Conservation (phyloP, 2,113 vertebrate genomes). For the Gorsachius goisagi region DNA sequence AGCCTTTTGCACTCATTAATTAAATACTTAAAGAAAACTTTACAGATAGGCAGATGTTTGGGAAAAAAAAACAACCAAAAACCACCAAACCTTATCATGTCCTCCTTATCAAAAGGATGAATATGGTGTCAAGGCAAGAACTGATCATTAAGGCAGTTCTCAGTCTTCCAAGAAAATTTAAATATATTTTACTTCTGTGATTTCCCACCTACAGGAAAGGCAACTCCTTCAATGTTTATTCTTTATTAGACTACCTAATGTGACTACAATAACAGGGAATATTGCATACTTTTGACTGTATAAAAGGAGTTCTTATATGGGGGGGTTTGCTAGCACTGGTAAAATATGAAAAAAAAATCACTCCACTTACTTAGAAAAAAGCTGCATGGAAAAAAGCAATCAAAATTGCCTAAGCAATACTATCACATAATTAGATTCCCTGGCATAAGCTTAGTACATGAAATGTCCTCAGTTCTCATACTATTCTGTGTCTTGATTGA, state of each 20-base stretch:
- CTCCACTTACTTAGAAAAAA: not conserved
- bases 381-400: not conserved
- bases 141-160: not conserved
- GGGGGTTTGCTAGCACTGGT: not conserved
- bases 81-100: not conserved
- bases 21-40: not conserved
- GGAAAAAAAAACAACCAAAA: not conserved
- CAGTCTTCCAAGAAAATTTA: not conserved
- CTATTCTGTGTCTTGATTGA: slow-evolving; percentile 39
- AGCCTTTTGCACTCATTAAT: not conserved
- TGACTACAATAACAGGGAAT: not conserved
- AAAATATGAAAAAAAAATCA: not conserved
- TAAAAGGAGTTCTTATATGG: not conserved
- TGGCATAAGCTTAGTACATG: slow-evolving; percentile 20
- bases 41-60: not conserved
- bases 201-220: not conserved
- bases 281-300: not conserved
- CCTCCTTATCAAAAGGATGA: not conserved
- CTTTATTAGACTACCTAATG: not conserved
- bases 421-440: slow-evolving; percentile 11
- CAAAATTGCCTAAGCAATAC: slow-evolving; percentile 10
- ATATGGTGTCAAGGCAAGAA: not conserved
- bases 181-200: not conserved
- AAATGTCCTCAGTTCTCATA: slow-evolving; percentile 34
- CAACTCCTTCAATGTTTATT: not conserved